Base-by-base conservation (phyloP, 2,888 invertebrate species). In the Microctonus hyperodae region DNA sequence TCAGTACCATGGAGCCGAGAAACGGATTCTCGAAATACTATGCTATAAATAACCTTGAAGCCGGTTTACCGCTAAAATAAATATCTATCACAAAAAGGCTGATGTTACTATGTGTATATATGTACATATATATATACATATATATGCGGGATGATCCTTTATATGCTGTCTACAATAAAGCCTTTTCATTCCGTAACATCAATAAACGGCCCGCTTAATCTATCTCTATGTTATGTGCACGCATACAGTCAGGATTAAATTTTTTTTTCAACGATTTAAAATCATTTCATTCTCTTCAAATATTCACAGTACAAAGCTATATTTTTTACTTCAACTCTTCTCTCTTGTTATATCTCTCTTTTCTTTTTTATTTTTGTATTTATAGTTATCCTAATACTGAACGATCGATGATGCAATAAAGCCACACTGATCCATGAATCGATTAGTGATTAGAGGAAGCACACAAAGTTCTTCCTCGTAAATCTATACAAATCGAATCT, bases 11-110 rank as follows among this genome's bases (percentile, higher is more conserved):
- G 62, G 60, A 31, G 22, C 48, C 60, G 60, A 60, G 44, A 44
- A 33, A 31, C 31, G 22, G 20, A 60, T 60, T 48, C 60, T 60
- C 60, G 50, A 50, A 67, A 62, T 67, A 67, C 60, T 60, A 62
- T 67, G 56, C 66, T 67, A 74, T 77, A 77, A 78, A 75, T 76
- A 78, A 75, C 68, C 75, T 75, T 73, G 72, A 75, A 69, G 70
- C 64, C 74, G 67, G 72, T 73, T 72, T 78, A 78, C 76, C 70
- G 69, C 78, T 81, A 82, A 69, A 82, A 83, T 82, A 83, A 82
- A 82, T 83, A 83, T 78, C 80, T 82, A 83, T 83, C 82, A 83
- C 83, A 83, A 81, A 78, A 67, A 67, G 62, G 61, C 66, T 66
- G 60, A 56, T 61, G 66, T 66, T 50, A 58, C 55, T 56, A 50